Conservation (phyloP, 2,113 vertebrate species). For the Carettochelys insculpta region DNA sequence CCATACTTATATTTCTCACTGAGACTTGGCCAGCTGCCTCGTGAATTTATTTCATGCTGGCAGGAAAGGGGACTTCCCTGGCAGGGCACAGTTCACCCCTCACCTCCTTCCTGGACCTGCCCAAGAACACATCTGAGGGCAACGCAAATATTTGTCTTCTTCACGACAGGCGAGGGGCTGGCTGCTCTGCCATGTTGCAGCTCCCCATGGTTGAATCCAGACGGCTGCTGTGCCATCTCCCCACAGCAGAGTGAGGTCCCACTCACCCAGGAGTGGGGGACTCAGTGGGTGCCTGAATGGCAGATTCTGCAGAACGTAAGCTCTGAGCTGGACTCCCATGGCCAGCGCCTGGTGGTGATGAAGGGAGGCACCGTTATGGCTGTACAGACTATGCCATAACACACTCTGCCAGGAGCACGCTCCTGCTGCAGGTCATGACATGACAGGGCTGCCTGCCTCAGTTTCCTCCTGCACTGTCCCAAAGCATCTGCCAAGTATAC, state of each 20-base stretch:
- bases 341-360: background rate
- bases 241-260: accelerated
- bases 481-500: background rate
- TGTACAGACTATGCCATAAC: background rate
- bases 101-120: accelerated
- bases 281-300: too few species aligned
- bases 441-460: background rate
- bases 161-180: background rate
- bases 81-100: background rate
- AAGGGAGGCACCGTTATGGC: background rate
- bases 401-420: background rate
- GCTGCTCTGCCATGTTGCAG: background rate
- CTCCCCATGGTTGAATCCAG: accelerated
- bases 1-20: conserved; percentile 61
- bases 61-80: conserved; percentile 43
- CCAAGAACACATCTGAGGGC: accelerated
- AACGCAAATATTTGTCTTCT: accelerated
- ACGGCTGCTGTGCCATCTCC: accelerated
- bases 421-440: background rate
- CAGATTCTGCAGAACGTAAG: background rate
- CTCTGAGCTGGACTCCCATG: too few species aligned
- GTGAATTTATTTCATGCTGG: conserved; percentile 24
- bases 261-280: too few species aligned
- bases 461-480: background rate
- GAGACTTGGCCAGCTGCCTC: conserved; percentile 63